phyloP scores from a whole-genome alignment of 2,113 vertebrate genomes.

The Datnioides undecimradiatus region DNA sequence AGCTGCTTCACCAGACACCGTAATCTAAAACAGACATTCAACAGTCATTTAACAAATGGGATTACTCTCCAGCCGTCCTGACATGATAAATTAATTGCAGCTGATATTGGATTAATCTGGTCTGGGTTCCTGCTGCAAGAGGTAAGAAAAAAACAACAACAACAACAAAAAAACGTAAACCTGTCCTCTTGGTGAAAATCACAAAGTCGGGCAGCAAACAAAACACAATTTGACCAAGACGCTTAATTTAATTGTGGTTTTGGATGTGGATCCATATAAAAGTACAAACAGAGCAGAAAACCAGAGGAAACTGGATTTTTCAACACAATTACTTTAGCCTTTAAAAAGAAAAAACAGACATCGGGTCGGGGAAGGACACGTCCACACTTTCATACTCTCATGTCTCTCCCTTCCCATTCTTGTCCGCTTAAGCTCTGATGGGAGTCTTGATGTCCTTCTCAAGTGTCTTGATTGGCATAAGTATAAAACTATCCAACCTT shows the following conservation, averaged over 20 bases:
- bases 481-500: background rate
- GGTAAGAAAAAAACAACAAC: background rate
- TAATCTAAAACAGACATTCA: slow-evolving; percentile 85
- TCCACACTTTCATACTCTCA: background rate
- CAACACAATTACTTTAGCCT: too few species aligned
- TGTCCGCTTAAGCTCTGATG: background rate
- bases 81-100: slow-evolving; percentile 57
- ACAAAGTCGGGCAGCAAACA: background rate
- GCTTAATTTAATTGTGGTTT: background rate
- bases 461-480: background rate
- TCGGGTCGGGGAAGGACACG: too few species aligned
- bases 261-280: background rate
- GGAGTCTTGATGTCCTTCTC: background rate
- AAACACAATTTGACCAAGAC: background rate
- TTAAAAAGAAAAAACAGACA: too few species aligned
- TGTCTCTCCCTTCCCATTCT: background rate
- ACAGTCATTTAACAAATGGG: slow-evolving; percentile 62
- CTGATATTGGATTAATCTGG: slow-evolving; percentile 53
- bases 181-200: background rate
- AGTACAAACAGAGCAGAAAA: background rate
- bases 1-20: slow-evolving; percentile 96
- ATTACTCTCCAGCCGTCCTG: slow-evolving; percentile 45
- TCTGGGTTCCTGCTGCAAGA: slow-evolving; percentile 5
- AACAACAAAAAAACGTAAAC: background rate
- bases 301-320: background rate